A percentile compares a stretch with the other conserved stretches of the same genome.
Conservation (phyloP, 2,113 vertebrate genomes). For the Oncorhynchus kisutch region DNA sequence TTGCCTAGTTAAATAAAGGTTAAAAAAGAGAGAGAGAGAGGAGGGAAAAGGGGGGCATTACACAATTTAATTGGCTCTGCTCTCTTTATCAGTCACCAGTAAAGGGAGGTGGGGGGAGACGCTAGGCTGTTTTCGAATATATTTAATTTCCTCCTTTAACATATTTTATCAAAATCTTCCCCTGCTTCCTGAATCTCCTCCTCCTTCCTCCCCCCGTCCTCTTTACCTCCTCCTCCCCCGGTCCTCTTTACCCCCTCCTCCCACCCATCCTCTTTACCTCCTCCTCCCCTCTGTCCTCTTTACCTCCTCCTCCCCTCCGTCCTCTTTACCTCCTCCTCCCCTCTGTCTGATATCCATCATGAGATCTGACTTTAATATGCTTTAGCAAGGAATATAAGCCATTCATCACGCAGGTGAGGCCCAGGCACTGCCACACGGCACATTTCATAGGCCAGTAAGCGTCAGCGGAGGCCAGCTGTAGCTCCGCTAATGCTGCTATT, state of each 20-base stretch:
- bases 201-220: slow-evolving; percentile 2
- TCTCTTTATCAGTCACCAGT: slow-evolving; percentile 60
- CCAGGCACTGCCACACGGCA: slow-evolving; percentile 56
- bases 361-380: slow-evolving; percentile 73
- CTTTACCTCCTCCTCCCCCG: too few species aligned
- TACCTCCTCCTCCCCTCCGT: too few species aligned
- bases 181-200: slow-evolving; percentile 29
- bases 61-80: slow-evolving; percentile 57
- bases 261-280: too few species aligned
- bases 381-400: slow-evolving; percentile 62
- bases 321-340: background rate
- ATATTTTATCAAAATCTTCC: slow-evolving; percentile 67
- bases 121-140: slow-evolving; percentile 56
- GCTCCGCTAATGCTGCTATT: slow-evolving; percentile 66
- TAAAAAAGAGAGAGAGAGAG: background rate
- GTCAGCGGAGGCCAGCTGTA: slow-evolving; percentile 47
- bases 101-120: slow-evolving; percentile 11
- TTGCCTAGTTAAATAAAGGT: too few species aligned
- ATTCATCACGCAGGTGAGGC: slow-evolving; percentile 66
- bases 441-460: slow-evolving; percentile 69
- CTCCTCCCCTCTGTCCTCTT: too few species aligned
- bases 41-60: slow-evolving; percentile 37
- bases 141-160: slow-evolving; percentile 73
- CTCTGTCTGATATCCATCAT: slow-evolving; percentile 63
- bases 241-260: too few species aligned